Percentiles rank a stretch among this genome's conserved stretches.
Evolutionary conservation across 2,888 invertebrate genomes (phyloP).

Genomic region (Hesperia comma): DNA sequence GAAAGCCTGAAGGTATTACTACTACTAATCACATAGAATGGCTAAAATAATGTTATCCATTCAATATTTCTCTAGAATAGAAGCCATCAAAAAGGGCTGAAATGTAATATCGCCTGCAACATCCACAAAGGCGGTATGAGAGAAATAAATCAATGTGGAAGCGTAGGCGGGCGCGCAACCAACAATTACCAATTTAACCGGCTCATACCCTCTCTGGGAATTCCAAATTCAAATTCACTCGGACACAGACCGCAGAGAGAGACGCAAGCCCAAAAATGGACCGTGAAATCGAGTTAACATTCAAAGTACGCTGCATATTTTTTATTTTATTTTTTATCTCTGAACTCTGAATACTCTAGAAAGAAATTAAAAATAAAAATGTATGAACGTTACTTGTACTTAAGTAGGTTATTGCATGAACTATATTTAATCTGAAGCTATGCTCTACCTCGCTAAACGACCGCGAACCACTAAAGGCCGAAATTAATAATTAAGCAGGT

Average conservation of each 20-base stretch:
- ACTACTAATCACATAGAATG: too few species aligned
- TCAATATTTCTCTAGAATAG: background rate
- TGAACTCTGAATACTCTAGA: too few species aligned
- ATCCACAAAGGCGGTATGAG: constrained; percentile 58
- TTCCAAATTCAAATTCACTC: constrained; percentile 67
- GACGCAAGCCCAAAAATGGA: constrained; percentile 58
- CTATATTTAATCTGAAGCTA: too few species aligned
- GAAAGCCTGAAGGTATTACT: too few species aligned
- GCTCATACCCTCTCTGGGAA: constrained; percentile 61
- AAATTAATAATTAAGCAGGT: too few species aligned
- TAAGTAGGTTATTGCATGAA: too few species aligned
- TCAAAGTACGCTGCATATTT: background rate
- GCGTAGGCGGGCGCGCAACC: constrained; percentile 75
- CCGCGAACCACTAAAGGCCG: too few species aligned
- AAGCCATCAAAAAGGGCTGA: background rate
- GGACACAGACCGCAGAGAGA: constrained; percentile 51
- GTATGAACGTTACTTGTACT: too few species aligned
- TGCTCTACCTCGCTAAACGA: too few species aligned
- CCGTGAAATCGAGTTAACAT: constrained; percentile 40
- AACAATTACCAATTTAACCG: constrained; percentile 78
- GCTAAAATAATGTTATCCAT: too few species aligned
- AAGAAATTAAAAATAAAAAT: too few species aligned
- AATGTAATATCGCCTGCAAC: constrained; percentile 4
- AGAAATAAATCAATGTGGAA: constrained; percentile 69
- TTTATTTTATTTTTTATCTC: background rate